Conservation (phyloP, 2,797 vertebrate genomes). For the Danio jaintianensis region DNA sequence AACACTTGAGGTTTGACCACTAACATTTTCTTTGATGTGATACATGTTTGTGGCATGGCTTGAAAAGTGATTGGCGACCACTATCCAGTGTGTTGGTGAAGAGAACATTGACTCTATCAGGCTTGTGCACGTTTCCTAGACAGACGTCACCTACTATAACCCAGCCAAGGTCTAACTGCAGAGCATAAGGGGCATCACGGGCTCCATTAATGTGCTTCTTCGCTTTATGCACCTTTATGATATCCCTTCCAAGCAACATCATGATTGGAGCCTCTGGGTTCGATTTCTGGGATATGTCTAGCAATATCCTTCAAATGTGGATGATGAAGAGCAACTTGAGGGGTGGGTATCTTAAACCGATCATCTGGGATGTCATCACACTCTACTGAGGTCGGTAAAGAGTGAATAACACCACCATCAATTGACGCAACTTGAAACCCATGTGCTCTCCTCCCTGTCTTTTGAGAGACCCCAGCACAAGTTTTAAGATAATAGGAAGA, state of each 20-base stretch:
- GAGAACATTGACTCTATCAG: background rate
- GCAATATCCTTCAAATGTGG: slow-evolving; percentile 29
- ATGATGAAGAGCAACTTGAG: slow-evolving; percentile 14
- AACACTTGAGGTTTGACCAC: background rate
- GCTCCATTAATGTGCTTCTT: background rate
- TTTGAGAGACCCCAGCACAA: background rate
- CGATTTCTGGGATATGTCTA: background rate
- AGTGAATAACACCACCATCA: background rate
- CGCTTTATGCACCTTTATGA: slow-evolving; percentile 3
- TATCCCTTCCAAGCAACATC: background rate
- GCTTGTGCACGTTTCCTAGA: background rate
- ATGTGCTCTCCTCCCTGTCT: background rate
- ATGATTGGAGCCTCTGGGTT: background rate
- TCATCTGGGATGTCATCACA: slow-evolving; percentile 15
- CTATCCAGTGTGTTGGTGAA: slow-evolving; percentile 12
- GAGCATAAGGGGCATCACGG: background rate
- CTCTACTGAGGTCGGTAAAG: slow-evolving; percentile 20
- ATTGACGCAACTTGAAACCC: background rate
- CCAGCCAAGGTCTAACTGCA: slow-evolving; percentile 13
- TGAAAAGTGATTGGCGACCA: slow-evolving; percentile 6
- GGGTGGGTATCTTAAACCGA: slow-evolving; percentile 19
- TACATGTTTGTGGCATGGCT: background rate
- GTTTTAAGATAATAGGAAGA: background rate
- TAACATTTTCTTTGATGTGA: background rate
- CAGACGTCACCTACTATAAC: background rate